Evolutionary conservation across 2,113 vertebrate genomes (phyloP).

Genomic region (Bettongia penicillata): DNA sequence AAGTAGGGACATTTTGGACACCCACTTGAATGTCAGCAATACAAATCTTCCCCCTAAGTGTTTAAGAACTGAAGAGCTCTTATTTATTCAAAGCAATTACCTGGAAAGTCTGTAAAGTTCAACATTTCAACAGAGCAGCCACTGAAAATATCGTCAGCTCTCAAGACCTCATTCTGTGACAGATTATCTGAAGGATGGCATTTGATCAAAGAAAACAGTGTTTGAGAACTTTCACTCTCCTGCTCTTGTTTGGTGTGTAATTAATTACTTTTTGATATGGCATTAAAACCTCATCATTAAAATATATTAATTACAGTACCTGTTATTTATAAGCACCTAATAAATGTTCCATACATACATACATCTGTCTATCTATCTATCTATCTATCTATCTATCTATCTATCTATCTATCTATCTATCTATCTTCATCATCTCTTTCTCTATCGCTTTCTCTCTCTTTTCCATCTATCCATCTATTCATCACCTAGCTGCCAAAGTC

Average conservation of each 20-base stretch:
- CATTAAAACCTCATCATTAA: not conserved
- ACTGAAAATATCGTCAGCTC: not conserved
- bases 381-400: too few relatives aligned
- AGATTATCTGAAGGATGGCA: constrained; percentile 44
- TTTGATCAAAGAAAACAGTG: constrained; percentile 43
- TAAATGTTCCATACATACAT: too few relatives aligned
- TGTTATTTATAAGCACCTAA: too few relatives aligned
- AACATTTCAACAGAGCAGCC: constrained; percentile 44
- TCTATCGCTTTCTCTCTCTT: too few relatives aligned
- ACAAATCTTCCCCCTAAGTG: not conserved
- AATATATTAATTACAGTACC: not conserved
- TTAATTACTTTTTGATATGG: constrained; percentile 8
- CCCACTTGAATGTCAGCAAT: constrained; percentile 50
- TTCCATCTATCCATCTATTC: too few relatives aligned
- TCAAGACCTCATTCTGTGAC: constrained; percentile 31
- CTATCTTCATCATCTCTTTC: too few relatives aligned
- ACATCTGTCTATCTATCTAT: too few relatives aligned
- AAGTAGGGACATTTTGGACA: not conserved
- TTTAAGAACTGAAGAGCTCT: constrained; percentile 45
- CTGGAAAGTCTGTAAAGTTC: constrained; percentile 64
- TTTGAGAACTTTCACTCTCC: not conserved
- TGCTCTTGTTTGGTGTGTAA: not conserved
- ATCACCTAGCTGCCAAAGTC: too few relatives aligned
- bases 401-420: too few relatives aligned
- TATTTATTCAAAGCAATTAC: constrained; percentile 53